These are phyloP conservation scores for Phengaris arion DNA, from an alignment of 2,888 invertebrate species.

Conservation along the genomic window DNA sequence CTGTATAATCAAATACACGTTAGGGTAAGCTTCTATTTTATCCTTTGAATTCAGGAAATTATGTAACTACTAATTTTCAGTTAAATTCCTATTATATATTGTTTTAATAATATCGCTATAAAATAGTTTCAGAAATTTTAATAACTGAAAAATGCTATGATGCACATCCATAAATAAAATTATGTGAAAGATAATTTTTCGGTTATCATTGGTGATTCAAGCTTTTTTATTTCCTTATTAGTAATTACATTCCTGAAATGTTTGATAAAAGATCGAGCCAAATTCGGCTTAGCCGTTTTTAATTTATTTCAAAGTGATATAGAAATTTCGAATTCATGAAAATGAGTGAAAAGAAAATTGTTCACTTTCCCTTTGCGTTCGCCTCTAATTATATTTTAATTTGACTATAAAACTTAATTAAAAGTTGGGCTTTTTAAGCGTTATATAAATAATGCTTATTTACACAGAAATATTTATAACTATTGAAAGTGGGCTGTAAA, in stretches of 20 bases:
- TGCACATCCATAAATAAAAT: neutral
- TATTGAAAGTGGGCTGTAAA: neutral
- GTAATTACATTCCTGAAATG: neutral
- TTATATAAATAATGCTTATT: constrained; percentile 1
- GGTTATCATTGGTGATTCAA: neutral
- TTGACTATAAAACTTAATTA: constrained; percentile 23
- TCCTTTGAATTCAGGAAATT: neutral
- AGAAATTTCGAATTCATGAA: constrained; percentile 2
- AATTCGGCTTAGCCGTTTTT: neutral
- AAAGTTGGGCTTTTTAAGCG: neutral
- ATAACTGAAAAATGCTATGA: no score
- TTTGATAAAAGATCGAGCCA: neutral
- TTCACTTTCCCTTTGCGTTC: constrained; percentile 21
- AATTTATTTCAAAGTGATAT: constrained; percentile 23
- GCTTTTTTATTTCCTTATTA: no score
- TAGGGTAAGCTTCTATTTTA: neutral
- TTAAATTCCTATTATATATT: neutral
- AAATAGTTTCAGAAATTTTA: no score
- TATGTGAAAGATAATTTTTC: neutral
- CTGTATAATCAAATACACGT: neutral
- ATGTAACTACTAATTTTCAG: neutral
- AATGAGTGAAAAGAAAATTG: constrained; percentile 18
- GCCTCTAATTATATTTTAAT: constrained; percentile 21
- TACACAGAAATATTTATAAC: neutral
- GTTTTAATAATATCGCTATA: no score